These are phyloP conservation scores for Myxocyprinus asiaticus DNA, from an alignment of 2,113 vertebrate genomes.

Conservation along the genomic window DNA sequence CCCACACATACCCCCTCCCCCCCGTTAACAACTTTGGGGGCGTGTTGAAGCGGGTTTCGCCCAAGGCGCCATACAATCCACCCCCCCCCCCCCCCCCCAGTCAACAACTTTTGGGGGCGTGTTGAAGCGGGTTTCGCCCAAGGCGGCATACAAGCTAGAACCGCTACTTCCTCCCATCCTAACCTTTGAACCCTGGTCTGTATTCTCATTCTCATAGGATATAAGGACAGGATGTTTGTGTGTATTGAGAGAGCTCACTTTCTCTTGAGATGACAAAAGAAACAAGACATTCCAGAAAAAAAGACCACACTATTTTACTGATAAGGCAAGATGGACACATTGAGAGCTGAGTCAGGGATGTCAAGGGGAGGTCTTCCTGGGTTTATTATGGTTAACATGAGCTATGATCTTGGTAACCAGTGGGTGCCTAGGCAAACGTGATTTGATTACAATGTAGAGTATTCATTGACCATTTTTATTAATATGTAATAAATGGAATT, in stretches of 20 bases:
- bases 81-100: too few relatives aligned
- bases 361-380: slow-evolving; percentile 4
- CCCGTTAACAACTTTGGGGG: too few relatives aligned
- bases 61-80: too few relatives aligned
- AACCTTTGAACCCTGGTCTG: slow-evolving; percentile 26
- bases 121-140: too few relatives aligned
- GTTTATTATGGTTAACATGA: slow-evolving; percentile 5
- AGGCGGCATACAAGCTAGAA: too few relatives aligned
- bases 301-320: neutral
- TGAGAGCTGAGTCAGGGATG: slow-evolving; percentile 1
- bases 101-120: too few relatives aligned
- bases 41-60: too few relatives aligned
- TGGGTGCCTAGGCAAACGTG: slow-evolving; percentile 2
- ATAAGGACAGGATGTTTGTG: slow-evolving; percentile 48
- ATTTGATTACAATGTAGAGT: too few relatives aligned
- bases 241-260: slow-evolving; percentile 19
- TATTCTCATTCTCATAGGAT: neutral
- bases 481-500: too few relatives aligned
- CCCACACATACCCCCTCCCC: too few relatives aligned
- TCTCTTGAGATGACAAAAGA: slow-evolving; percentile 17
- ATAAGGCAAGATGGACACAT: slow-evolving; percentile 19
- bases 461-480: too few relatives aligned
- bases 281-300: slow-evolving; percentile 30
- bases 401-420: slow-evolving; percentile 15
- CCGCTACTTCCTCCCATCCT: slow-evolving; percentile 38